Evolutionary conservation across 1,140 invertebrate species (phyloP), one percentile per base, ranked within the genome.

Genomic region (Oscheius sp.): DNA sequence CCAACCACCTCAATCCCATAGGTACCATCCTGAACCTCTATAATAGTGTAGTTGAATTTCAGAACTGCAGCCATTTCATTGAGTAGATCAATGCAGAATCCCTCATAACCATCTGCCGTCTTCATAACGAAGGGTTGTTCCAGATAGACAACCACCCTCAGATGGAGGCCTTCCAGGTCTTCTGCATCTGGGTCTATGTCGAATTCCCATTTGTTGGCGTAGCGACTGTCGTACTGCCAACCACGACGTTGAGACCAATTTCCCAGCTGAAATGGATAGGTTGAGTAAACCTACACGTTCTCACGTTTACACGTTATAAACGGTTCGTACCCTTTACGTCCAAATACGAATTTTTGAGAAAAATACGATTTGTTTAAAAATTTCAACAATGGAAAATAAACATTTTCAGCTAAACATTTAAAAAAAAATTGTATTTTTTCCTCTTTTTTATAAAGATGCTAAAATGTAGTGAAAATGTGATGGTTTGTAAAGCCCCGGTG

Each of bases 61-160:
- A 93, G 85, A 78, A 90, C 38, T 46, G 74, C 77, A 13, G 82
- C 74, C 82, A 92, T 90, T 72, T 85, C 84, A 18, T 80, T 71
- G 0, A 86, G 77, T 23, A 86, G 52, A 74, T 86, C 85, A 42
- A 86, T 83, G 64, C 85, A 84, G 64, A 85, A 79, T 7, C 85
- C 85, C 71, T 87, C 86, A 64, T 80, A 87, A 4, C 74, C 29
- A 23, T 82, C 77, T 55, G 74, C 66, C 13, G 76, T 77, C 49
- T 91, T 86, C 92, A 95, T 95, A 81, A 91, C 92, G 84, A 94
- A 96, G 0, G 93, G 93, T 68, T 92, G 89, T 85, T 92, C 94
- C 91, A 82, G 52, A 63, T 83, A 82, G 13, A 83, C 81, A 63
- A 83, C 81, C 26, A 82, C 80, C 62, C 80, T 65, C 2, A 83